These are phyloP conservation scores for Volucella zonaria DNA, from an alignment of 2,888 invertebrate species.

Conservation along the genomic window DNA sequence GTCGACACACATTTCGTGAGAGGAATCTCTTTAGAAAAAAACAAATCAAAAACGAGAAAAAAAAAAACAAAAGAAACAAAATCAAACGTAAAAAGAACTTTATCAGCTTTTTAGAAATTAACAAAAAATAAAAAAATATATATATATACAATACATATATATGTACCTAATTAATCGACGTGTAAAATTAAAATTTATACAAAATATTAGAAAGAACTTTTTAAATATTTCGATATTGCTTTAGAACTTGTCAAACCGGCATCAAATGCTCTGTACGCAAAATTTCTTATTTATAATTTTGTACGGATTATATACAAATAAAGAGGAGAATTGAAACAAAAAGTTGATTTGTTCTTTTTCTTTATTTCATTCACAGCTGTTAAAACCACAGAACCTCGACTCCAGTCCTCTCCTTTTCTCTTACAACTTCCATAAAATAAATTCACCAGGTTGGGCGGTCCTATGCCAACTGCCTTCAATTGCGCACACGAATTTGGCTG, in stretches of 20 bases:
- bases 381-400: too few relatives aligned
- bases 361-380: too few relatives aligned
- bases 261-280: conserved; percentile 69
- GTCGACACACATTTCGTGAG: conserved; percentile 24
- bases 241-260: conserved; percentile 65
- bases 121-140: neutral
- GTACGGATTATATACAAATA: conserved; percentile 69
- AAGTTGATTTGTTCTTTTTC: too few relatives aligned
- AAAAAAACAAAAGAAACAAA: conserved; percentile 1
- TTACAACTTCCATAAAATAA: too few relatives aligned
- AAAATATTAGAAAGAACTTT: conserved; percentile 40
- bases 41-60: neutral
- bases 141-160: too few relatives aligned
- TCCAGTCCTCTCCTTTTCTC: too few relatives aligned
- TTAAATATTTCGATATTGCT: conserved; percentile 63
- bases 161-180: conserved; percentile 23
- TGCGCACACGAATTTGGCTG: too few relatives aligned
- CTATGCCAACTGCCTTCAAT: too few relatives aligned
- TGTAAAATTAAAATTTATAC: conserved; percentile 44
- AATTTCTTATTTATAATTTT: conserved; percentile 70
- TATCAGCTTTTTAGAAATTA: conserved; percentile 62
- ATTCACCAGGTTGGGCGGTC: too few relatives aligned
- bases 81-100: conserved; percentile 38
- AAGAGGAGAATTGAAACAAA: conserved; percentile 49
- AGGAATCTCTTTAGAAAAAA: conserved; percentile 8